Evolutionary conservation across 2,797 vertebrate species (phyloP).

Genomic region (Pipistrellus nathusii): DNA sequence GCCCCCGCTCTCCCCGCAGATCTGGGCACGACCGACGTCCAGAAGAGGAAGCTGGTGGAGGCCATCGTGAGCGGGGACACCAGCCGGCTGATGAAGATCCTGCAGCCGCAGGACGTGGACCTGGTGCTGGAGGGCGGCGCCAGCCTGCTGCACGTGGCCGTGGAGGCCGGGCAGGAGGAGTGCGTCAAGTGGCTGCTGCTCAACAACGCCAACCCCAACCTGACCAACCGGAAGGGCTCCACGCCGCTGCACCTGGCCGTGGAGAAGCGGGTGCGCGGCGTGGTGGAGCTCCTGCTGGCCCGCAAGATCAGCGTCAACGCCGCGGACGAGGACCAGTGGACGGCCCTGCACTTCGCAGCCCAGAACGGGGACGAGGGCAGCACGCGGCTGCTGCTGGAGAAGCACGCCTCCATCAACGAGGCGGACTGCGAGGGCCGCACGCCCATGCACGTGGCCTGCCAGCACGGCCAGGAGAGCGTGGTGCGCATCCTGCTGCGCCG

Average conservation of each 20-base stretch:
- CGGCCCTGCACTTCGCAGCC: constrained; percentile 96
- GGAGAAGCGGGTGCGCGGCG: constrained; percentile 91
- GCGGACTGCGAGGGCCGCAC: constrained; percentile 96
- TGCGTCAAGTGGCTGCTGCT: constrained; percentile 97
- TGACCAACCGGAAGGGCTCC: constrained; percentile 92
- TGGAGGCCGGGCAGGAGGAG: constrained; percentile 94
- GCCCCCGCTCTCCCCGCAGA: constrained; percentile 85
- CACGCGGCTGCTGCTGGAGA: constrained; percentile 94
- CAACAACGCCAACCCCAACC: constrained; percentile 95
- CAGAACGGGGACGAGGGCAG: constrained; percentile 96
- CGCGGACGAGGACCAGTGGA: constrained; percentile 98
- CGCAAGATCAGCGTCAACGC: constrained; percentile 95
- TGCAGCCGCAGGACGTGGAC: constrained; percentile 98
- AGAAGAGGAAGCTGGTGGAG: constrained; percentile 95
- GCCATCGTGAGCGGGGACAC: constrained; percentile 95
- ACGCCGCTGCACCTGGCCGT: constrained; percentile 96
- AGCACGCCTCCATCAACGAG: constrained; percentile 91
- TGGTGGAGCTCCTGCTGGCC: constrained; percentile 93
- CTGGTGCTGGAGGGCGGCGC: constrained; percentile 93
- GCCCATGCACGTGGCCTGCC: constrained; percentile 95
- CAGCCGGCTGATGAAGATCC: constrained; percentile 97
- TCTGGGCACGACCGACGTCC: constrained; percentile 92
- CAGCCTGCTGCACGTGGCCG: constrained; percentile 95
- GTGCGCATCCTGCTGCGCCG: constrained; percentile 95
- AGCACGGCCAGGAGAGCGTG: constrained; percentile 96